These are phyloP conservation scores for Oxytorus armatus DNA, from an alignment of 2,888 invertebrate species.

Conservation along the genomic window DNA sequence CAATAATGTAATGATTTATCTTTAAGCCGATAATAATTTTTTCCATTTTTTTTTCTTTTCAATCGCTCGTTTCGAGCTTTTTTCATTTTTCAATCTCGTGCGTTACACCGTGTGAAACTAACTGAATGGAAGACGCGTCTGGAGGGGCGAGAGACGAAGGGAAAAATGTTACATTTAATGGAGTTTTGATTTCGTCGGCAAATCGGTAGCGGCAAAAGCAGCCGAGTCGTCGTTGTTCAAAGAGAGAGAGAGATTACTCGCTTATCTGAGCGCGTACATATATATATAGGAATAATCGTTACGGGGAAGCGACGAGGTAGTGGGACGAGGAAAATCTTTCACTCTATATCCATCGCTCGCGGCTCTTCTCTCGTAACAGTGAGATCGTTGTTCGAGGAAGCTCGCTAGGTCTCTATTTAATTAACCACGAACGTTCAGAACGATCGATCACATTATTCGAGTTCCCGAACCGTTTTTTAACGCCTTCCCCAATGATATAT, in stretches of 20 bases:
- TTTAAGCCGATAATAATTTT: not conserved
- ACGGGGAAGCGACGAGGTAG: conserved; percentile 26
- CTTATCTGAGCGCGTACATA: conserved; percentile 58
- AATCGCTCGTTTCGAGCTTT: not conserved
- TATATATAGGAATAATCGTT: conserved; percentile 61
- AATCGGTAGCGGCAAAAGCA: conserved; percentile 26
- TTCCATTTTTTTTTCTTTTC: conserved; percentile 8
- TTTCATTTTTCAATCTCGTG: not conserved
- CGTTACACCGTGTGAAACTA: not conserved
- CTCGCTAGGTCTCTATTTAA: conserved; percentile 55
- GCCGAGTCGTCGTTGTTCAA: conserved; percentile 14
- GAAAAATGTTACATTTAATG: conserved; percentile 20
- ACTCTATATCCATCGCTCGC: conserved; percentile 31
- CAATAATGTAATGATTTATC: conserved; percentile 43
- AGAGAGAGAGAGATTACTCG: conserved; percentile 47
- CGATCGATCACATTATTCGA: conserved; percentile 63
- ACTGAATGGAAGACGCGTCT: not conserved
- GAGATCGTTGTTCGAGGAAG: conserved; percentile 65
- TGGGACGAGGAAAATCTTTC: conserved; percentile 27
- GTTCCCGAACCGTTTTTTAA: not conserved
- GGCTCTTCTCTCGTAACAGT: conserved; percentile 56
- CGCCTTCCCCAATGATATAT: not conserved
- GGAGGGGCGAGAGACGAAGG: conserved; percentile 18
- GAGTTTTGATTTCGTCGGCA: conserved; percentile 13
- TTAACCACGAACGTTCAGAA: conserved; percentile 47